phyloP scores from a whole-genome alignment of 2,113 vertebrate species.

The Ceuthmochares aereus region DNA sequence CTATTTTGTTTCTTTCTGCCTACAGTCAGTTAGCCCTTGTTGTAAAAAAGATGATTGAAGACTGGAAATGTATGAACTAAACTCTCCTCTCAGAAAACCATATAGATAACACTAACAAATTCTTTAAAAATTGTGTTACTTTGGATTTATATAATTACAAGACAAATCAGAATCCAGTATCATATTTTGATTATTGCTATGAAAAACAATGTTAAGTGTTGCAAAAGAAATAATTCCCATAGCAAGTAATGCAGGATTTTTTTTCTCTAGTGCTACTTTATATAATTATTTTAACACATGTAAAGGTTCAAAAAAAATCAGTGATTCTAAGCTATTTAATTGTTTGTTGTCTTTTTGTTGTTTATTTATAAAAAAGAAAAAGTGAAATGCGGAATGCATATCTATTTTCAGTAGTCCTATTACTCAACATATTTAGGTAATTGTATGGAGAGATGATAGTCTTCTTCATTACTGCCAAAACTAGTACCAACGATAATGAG shows the following conservation, averaged over 20 bases:
- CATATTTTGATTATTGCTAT: not conserved
- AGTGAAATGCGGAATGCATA: not conserved
- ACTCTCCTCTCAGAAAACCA: not conserved
- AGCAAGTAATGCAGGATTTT: not conserved
- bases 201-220: not conserved
- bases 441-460: not conserved
- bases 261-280: not conserved
- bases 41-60: not conserved
- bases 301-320: not conserved
- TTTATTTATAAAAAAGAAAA: not conserved
- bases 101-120: not conserved
- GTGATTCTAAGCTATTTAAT: not conserved
- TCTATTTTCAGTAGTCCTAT: not conserved
- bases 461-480: slow-evolving; percentile 9
- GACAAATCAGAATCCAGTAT: not conserved
- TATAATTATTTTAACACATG: not conserved
- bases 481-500: not conserved
- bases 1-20: not conserved
- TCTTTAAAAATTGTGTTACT: not conserved
- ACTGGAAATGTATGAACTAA: not conserved
- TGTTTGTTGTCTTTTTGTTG: not conserved
- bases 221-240: not conserved
- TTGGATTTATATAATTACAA: not conserved
- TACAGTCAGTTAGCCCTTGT: not conserved
- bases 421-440: not conserved